phyloP scores from a whole-genome alignment of 2,888 invertebrate species.

The Erannis defoliaria region DNA sequence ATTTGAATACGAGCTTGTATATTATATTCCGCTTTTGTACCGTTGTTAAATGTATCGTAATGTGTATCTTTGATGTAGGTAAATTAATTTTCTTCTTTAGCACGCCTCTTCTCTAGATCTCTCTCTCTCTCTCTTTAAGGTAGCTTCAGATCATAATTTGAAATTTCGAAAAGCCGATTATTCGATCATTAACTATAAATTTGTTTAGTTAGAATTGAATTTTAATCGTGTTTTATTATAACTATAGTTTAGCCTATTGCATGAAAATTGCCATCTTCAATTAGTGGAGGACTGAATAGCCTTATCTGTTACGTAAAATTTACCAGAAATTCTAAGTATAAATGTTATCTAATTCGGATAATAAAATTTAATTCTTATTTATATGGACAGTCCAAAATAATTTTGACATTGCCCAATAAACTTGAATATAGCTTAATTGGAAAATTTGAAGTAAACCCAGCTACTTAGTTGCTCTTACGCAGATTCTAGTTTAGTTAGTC shows the following conservation, averaged over 20 bases:
- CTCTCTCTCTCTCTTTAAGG: slow-evolving; percentile 35
- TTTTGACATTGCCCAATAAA: no score
- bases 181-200: slow-evolving; percentile 6
- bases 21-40: slow-evolving; percentile 46
- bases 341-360: no score
- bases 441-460: no score
- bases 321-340: slow-evolving; percentile 1
- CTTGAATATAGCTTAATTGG: no score
- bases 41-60: slow-evolving; percentile 44
- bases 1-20: slow-evolving; percentile 39
- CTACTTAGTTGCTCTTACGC: no score
- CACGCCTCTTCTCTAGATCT: slow-evolving; percentile 45
- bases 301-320: background rate
- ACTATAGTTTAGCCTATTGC: slow-evolving; percentile 38
- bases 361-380: no score
- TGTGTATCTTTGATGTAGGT: slow-evolving; percentile 41
- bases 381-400: no score
- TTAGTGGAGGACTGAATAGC: slow-evolving; percentile 8
- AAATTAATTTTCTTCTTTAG: slow-evolving; percentile 38
- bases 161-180: slow-evolving; percentile 20
- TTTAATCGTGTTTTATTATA: slow-evolving; percentile 36
- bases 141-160: slow-evolving; percentile 37
- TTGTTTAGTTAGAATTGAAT: slow-evolving; percentile 30
- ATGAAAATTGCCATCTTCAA: slow-evolving; percentile 27
- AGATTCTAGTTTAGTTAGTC: no score